Conservation (phyloP, 2,888 invertebrate species). For the Pyrocoelia pectoralis region DNA sequence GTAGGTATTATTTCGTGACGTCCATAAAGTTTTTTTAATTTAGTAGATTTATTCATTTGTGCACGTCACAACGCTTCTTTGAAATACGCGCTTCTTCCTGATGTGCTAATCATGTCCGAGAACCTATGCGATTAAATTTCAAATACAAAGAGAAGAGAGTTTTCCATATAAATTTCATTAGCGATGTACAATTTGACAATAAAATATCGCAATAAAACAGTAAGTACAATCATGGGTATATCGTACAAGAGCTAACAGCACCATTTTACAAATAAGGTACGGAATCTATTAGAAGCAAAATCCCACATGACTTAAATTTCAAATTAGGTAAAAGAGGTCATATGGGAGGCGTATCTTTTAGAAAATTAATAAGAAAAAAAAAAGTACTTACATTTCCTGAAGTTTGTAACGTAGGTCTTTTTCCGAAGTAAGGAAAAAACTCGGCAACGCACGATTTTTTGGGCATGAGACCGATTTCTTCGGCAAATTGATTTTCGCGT, state of each 20-base stretch:
- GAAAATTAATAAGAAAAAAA: conserved; percentile 18
- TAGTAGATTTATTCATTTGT: no score
- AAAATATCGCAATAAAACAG: background rate
- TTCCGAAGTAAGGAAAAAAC: background rate
- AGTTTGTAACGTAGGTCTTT: conserved; percentile 9
- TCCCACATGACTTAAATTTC: conserved; percentile 38
- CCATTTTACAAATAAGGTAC: conserved; percentile 27
- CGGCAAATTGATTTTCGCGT: background rate
- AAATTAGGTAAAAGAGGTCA: conserved; percentile 47
- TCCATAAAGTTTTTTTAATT: no score
- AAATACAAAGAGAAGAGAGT: background rate
- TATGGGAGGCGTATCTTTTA: conserved; percentile 43
- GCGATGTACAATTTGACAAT: background rate
- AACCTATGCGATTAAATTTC: background rate
- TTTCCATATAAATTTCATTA: background rate
- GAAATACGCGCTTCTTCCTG: background rate
- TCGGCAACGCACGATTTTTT: background rate
- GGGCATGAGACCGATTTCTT: background rate
- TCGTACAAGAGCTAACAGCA: conserved; percentile 9
- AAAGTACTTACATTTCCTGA: conserved; percentile 31
- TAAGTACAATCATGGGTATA: background rate
- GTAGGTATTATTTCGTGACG: no score
- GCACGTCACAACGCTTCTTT: background rate
- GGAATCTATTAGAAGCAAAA: background rate
- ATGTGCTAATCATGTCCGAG: background rate